phyloP scores from a whole-genome alignment of 2,113 vertebrate species.

The Quiscalus mexicanus region DNA sequence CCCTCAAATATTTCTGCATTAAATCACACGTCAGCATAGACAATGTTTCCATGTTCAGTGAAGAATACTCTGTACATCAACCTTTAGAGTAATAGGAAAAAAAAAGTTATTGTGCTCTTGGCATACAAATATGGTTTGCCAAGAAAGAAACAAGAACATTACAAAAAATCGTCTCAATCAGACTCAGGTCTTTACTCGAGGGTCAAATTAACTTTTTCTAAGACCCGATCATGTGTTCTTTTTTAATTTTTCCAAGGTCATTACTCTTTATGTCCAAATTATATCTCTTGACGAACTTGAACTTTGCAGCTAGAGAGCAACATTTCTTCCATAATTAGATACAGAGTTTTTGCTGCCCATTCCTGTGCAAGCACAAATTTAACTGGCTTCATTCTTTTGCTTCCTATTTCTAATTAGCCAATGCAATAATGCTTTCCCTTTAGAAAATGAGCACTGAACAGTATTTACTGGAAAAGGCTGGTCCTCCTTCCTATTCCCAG shows the following conservation, averaged over 20 bases:
- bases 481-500: background rate
- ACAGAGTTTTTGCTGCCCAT: background rate
- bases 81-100: background rate
- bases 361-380: background rate
- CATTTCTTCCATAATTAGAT: background rate
- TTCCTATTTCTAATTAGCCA: slow-evolving; percentile 26
- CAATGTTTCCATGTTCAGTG: background rate
- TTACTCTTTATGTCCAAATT: background rate
- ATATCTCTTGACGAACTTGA: background rate
- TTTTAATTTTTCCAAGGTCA: background rate
- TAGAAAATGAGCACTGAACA: background rate
- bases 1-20: background rate
- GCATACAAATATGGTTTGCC: background rate
- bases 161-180: background rate
- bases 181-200: background rate
- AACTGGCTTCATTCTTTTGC: slow-evolving; percentile 19
- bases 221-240: background rate
- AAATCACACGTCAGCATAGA: background rate
- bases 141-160: background rate
- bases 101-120: background rate
- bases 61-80: background rate
- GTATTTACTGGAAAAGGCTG: background rate
- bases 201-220: background rate
- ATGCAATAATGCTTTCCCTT: background rate
- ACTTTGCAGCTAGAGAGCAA: background rate